Base-by-base conservation (phyloP, 2,888 invertebrate genomes). In the Orgyia antiqua region DNA sequence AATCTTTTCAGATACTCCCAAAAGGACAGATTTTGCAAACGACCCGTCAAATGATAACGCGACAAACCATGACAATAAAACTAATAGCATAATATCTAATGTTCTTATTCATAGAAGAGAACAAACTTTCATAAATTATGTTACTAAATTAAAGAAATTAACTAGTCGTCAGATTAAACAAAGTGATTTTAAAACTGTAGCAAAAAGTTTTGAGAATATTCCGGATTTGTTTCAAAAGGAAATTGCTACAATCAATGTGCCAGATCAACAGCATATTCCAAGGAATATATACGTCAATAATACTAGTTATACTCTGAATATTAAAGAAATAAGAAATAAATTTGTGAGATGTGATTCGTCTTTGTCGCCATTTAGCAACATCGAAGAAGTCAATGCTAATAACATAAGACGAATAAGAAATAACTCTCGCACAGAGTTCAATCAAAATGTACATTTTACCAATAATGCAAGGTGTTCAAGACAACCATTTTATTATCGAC, bases 281-380 rank as follows among this genome's bases (percentile, higher is more conserved):
- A 50, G 61, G 38, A 71, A 70, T 42, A 55, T 83, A 28, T 60
- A 55, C 31, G 54, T 77, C n/a, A 70, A 65, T 32, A 70, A 70
- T 29, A 36, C 58, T 4, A 41, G 36, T n/a, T 82, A 79, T 48
- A 48, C 51, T 2, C 30, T 84, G 1, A 70, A 80, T 51, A 17
- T 80, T 12, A 44, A 60, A 8, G 58, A 48, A 29, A 40, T 80
- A 7, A 52, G 41, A 32, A 51, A 42, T 6, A 69, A 53, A 39
- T 36, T 43, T n/a, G 19, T 23, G 3, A 48, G 31, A 18, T 31
- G 50, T n/a, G 50, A 58, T n/a, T 40, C 57, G 6, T 39, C 54
- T 8, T 33, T 58, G 8, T 69, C n/a, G n/a, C n/a, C n/a, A n/a
- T n/a, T 67, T 21, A 66, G 60, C 32, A 36, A 47, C 13, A 49